These are phyloP conservation scores for Ianthella basta DNA, from an alignment of 37 sponge, comb jelly and placozoan species.

Conservation along the genomic window DNA sequence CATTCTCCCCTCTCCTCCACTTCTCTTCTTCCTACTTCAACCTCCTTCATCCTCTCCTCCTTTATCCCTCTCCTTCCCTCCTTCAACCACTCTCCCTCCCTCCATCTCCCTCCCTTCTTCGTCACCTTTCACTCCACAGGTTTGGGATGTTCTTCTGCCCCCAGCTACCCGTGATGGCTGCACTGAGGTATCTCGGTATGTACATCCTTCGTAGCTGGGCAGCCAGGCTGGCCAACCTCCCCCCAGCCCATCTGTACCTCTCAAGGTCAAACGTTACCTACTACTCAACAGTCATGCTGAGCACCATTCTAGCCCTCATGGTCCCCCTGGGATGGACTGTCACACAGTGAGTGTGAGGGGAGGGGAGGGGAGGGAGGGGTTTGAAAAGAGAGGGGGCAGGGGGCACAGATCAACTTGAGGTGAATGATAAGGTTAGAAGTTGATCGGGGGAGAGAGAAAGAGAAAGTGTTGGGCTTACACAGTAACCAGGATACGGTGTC, in stretches of 20 bases:
- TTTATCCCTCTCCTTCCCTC: no score
- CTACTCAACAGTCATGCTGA: conserved; percentile 15
- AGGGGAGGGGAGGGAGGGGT: neutral
- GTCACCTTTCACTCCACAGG: neutral
- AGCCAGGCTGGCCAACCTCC: conserved; percentile 10
- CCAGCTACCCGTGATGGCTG: conserved; percentile 18
- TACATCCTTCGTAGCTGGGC: conserved; percentile 5
- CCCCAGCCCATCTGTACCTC: conserved; percentile 14
- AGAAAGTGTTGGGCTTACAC: no score
- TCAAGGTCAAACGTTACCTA: conserved; percentile 7
- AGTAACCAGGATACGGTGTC: no score
- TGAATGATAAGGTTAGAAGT: neutral
- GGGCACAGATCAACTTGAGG: no score
- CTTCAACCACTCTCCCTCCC: no score
- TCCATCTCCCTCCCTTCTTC: no score
- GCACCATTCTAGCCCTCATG: conserved; percentile 20
- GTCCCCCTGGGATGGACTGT: conserved; percentile 41
- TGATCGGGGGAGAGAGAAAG: neutral
- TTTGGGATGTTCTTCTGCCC: conserved; percentile 31
- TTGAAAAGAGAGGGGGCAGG: neutral
- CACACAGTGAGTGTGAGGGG: conserved; percentile 15
- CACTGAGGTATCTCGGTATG: neutral
- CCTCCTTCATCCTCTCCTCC: no score
- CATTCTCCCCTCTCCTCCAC: no score
- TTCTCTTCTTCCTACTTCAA: no score